Percentiles rank a stretch among this genome's conserved stretches.
phyloP scores from a whole-genome alignment of 2,888 invertebrate genomes.

The Athalia cordata region DNA sequence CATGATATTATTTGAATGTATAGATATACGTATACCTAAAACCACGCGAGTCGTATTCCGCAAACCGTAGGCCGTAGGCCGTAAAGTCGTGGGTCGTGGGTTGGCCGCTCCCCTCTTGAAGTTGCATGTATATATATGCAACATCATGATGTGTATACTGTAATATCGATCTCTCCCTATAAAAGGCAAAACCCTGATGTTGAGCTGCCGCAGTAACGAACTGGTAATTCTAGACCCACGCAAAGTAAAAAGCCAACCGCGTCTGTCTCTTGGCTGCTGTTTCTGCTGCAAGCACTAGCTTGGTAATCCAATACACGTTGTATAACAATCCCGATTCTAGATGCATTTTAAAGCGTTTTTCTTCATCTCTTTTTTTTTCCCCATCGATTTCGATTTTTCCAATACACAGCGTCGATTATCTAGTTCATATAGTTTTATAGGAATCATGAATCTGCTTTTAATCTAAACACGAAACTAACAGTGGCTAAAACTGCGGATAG shows the following conservation, averaged over 20 bases:
- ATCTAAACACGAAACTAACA: neutral
- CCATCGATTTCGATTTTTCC: neutral
- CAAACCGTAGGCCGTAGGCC: too few relatives aligned
- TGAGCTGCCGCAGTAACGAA: constrained; percentile 1
- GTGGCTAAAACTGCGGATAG: neutral
- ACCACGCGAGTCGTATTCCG: too few relatives aligned
- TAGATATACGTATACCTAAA: neutral
- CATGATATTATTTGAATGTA: neutral
- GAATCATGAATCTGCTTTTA: neutral
- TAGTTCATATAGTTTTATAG: neutral
- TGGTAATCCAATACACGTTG: too few relatives aligned
- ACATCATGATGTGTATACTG: neutral
- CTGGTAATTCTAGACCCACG: constrained; percentile 38
- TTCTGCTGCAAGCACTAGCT: neutral
- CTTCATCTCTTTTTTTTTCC: too few relatives aligned
- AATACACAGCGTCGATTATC: neutral
- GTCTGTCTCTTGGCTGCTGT: neutral
- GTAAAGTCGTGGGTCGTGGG: too few relatives aligned
- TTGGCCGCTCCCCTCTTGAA: neutral
- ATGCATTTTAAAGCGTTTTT: too few relatives aligned
- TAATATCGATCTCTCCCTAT: constrained; percentile 43
- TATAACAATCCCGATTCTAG: too few relatives aligned
- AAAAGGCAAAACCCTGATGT: constrained; percentile 35
- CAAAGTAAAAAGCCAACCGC: neutral
- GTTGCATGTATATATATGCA: neutral